phyloP scores from a whole-genome alignment of 2,888 invertebrate species.

The Dicyrtomina minuta region DNA sequence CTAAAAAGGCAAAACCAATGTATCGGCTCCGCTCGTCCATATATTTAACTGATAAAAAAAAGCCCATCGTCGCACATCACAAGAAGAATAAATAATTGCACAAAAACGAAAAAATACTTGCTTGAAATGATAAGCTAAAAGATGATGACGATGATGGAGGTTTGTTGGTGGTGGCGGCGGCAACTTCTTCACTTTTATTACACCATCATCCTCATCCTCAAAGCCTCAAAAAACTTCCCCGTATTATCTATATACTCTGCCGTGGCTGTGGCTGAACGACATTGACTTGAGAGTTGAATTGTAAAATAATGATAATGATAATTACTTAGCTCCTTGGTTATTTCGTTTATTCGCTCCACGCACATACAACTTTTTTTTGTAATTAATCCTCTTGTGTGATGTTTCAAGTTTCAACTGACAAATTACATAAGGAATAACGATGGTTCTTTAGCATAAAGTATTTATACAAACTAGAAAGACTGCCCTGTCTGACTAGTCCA shows the following conservation, averaged over 20 bases:
- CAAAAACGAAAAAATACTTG: conserved; percentile 28
- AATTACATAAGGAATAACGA: no score
- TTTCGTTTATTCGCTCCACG: conserved; percentile 30
- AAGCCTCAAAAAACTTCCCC: no score
- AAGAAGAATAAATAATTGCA: conserved; percentile 33
- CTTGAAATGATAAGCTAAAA: conserved; percentile 17
- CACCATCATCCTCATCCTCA: not conserved
- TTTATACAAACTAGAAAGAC: conserved; percentile 1
- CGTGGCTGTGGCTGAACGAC: not conserved
- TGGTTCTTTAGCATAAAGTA: not conserved
- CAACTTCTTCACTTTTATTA: conserved; percentile 13
- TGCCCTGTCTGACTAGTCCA: not conserved
- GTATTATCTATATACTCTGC: not conserved
- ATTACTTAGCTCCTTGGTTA: conserved; percentile 32
- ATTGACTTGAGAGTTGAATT: conserved; percentile 12
- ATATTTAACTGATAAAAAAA: not conserved
- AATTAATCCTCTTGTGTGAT: conserved; percentile 2
- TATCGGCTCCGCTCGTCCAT: no score
- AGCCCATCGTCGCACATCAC: conserved; percentile 25
- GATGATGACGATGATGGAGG: not conserved
- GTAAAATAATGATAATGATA: conserved; percentile 35
- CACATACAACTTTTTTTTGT: conserved; percentile 18
- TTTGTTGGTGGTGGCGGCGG: conserved; percentile 14
- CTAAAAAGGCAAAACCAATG: conserved; percentile 6
- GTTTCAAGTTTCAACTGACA: not conserved